A percentile compares a stretch with the other conserved stretches of the same genome.
phyloP scores from a whole-genome alignment of 2,113 vertebrate genomes.

The Dipodomys ordii region DNA sequence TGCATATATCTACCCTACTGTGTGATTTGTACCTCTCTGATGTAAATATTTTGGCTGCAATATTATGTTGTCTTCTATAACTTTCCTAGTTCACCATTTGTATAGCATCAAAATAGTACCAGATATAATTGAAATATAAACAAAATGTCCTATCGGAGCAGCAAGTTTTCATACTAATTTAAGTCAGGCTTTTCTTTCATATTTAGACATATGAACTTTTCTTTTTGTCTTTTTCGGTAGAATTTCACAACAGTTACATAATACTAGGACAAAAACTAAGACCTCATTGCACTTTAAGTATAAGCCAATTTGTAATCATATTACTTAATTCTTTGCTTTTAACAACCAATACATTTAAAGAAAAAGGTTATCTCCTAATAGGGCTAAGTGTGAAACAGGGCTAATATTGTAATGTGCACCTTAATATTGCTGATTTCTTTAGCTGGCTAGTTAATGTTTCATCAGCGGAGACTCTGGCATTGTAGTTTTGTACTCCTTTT shows the following conservation, averaged over 20 bases:
- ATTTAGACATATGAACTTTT: not conserved
- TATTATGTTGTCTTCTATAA: not conserved
- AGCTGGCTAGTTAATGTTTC: not conserved
- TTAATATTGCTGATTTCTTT: constrained; percentile 13
- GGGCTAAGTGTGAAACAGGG: not conserved
- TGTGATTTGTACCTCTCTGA: not conserved
- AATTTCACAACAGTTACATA: not conserved
- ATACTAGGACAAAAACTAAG: constrained; percentile 16
- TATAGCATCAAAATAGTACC: not conserved
- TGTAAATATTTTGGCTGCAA: not conserved
- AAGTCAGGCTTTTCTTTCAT: not conserved
- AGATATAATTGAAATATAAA: not conserved
- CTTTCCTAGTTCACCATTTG: not conserved
- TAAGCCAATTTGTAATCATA: not conserved
- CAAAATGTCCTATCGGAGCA: not conserved
- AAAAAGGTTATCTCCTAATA: constrained; percentile 11
- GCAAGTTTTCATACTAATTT: not conserved
- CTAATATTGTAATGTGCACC: not conserved
- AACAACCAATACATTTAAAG: not conserved
- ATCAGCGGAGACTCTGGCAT: not conserved
- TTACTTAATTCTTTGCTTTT: not conserved
- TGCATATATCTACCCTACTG: not conserved
- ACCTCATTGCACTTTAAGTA: not conserved
- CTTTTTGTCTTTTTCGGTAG: not conserved
- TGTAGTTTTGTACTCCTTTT: constrained; percentile 25